These are phyloP conservation scores for Sceloporus tristichus DNA, from an alignment of 2,113 vertebrate genomes.

Conservation along the genomic window DNA sequence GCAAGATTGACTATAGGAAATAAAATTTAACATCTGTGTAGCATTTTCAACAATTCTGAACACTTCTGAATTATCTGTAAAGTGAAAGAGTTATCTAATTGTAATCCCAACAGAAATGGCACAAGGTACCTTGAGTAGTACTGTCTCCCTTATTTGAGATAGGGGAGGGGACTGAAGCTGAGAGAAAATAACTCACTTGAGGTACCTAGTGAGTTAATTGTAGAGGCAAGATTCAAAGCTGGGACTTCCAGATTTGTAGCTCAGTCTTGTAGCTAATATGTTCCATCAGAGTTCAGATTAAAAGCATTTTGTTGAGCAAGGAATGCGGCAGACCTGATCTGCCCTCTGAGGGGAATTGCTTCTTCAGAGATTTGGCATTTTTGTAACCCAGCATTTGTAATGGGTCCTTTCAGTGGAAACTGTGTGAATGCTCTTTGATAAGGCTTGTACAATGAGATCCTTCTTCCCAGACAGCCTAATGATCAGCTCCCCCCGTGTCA, in stretches of 20 bases:
- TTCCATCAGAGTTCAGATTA: slow-evolving; percentile 48
- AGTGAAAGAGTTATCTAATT: neutral
- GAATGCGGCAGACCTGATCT: slow-evolving; percentile 38
- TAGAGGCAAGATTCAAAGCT: neutral
- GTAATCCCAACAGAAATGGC: neutral
- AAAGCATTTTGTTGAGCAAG: slow-evolving; percentile 55
- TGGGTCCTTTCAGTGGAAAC: slow-evolving; percentile 60
- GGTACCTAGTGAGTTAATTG: neutral
- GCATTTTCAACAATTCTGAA: no score
- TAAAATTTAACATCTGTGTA: neutral
- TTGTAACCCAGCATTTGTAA: slow-evolving; percentile 54
- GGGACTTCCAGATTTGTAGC: neutral
- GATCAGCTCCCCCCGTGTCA: slow-evolving; percentile 55
- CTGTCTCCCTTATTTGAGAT: no score
- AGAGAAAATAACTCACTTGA: neutral
- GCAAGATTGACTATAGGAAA: neutral
- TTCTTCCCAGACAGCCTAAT: slow-evolving; percentile 62
- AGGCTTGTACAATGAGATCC: slow-evolving; percentile 63
- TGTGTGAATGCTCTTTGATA: slow-evolving; percentile 67
- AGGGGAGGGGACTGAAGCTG: neutral
- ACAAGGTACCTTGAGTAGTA: neutral
- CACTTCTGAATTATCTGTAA: neutral
- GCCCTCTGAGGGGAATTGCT: slow-evolving; percentile 59
- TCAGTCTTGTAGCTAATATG: neutral
- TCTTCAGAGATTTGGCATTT: slow-evolving; percentile 39